Evolutionary conservation across 2,113 vertebrate species (phyloP).

Genomic region (Phalacrocorax brasilianus): DNA sequence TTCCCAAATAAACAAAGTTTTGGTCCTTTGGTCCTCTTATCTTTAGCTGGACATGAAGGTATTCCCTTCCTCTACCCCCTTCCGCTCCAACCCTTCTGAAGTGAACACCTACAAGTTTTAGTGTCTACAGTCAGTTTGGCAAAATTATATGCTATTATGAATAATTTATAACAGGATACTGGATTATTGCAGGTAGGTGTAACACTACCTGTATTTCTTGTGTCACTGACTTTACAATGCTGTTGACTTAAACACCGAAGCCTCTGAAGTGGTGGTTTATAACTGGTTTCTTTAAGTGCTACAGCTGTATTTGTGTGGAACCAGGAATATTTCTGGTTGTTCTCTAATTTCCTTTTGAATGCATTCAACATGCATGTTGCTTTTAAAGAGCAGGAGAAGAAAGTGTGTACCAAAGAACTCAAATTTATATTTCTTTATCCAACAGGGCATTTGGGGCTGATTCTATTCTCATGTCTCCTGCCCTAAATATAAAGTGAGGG

Average conservation of each 20-base stretch:
- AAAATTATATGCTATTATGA: background rate
- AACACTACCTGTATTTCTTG: background rate
- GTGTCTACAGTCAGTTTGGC: background rate
- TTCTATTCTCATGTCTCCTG: background rate
- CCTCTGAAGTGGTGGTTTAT: background rate
- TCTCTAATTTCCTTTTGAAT: background rate
- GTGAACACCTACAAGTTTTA: background rate
- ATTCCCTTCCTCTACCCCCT: background rate
- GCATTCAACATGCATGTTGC: background rate
- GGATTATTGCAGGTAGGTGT: background rate
- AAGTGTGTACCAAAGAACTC: background rate
- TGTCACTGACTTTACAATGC: background rate
- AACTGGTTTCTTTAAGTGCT: background rate
- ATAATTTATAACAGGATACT: background rate
- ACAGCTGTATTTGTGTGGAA: background rate
- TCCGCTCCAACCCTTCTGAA: background rate
- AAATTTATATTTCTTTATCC: background rate
- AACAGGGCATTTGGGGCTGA: background rate
- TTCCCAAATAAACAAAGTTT: background rate
- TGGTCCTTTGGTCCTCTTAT: background rate
- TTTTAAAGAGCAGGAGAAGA: background rate
- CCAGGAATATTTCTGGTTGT: background rate
- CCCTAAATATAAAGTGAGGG: background rate
- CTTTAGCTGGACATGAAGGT: background rate
- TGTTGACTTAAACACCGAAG: background rate